A percentile compares a stretch with the other conserved stretches of the same genome.
Conservation (phyloP, 2,113 vertebrate genomes). For the Mohoua ochrocephala region DNA sequence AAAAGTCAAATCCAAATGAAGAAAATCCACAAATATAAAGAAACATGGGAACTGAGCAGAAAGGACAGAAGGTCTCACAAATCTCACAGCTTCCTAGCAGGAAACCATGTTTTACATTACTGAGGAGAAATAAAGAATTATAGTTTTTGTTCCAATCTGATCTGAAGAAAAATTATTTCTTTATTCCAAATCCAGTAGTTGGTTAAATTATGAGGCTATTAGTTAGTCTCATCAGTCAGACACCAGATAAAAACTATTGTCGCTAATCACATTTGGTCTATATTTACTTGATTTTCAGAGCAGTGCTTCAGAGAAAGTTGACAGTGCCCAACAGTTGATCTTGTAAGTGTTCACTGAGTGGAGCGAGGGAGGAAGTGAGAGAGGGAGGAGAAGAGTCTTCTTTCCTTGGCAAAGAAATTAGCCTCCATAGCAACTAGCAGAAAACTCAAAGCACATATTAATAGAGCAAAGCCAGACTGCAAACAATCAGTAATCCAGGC, state of each 20-base stretch:
- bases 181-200: fast-evolving
- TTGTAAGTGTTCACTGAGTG: background rate
- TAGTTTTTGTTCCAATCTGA: background rate
- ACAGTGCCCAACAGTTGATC: background rate
- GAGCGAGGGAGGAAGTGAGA: background rate
- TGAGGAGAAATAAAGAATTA: background rate
- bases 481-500: background rate
- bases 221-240: background rate
- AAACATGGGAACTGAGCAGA: background rate
- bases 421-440: background rate
- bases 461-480: background rate
- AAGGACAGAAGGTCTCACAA: background rate
- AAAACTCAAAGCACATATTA: background rate
- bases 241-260: background rate
- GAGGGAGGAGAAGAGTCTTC: background rate
- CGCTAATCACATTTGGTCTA: background rate
- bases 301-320: background rate
- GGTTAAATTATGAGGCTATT: background rate
- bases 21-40: background rate
- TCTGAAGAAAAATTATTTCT: background rate
- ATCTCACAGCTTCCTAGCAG: background rate
- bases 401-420: background rate
- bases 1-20: background rate
- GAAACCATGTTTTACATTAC: background rate
- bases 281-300: background rate